Evolutionary conservation across 2,797 vertebrate species (phyloP).

Genomic region (Monodelphis domestica): DNA sequence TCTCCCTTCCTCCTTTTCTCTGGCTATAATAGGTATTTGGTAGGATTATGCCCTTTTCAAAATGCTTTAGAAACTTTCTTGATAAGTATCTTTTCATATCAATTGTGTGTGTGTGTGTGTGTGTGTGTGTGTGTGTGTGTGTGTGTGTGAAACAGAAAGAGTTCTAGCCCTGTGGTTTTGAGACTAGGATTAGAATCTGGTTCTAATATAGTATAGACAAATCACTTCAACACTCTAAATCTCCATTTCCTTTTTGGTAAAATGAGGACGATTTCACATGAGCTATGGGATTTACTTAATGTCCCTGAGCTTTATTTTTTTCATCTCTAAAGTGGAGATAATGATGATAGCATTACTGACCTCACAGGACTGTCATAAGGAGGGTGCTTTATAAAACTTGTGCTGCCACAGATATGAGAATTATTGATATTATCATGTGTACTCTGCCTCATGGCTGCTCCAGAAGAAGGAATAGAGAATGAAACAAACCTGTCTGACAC

Average conservation of each 20-base stretch:
- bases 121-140: background rate
- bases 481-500: slow-evolving; percentile 91
- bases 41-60: too few species aligned
- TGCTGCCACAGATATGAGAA: background rate
- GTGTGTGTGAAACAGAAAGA: background rate
- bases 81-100: too few species aligned
- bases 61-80: too few species aligned
- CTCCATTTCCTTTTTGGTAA: background rate
- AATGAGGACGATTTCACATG: background rate
- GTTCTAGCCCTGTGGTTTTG: background rate
- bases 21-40: too few species aligned
- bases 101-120: background rate
- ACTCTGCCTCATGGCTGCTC: background rate
- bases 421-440: background rate
- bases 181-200: background rate
- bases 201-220: background rate
- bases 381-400: background rate
- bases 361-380: background rate
- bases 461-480: slow-evolving; percentile 1
- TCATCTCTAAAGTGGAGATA: background rate
- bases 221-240: background rate
- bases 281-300: background rate
- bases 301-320: background rate
- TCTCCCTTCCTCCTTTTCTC: too few species aligned
- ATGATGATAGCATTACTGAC: background rate